Base-by-base conservation (phyloP, 2,113 vertebrate species). In the Labeo catla region DNA sequence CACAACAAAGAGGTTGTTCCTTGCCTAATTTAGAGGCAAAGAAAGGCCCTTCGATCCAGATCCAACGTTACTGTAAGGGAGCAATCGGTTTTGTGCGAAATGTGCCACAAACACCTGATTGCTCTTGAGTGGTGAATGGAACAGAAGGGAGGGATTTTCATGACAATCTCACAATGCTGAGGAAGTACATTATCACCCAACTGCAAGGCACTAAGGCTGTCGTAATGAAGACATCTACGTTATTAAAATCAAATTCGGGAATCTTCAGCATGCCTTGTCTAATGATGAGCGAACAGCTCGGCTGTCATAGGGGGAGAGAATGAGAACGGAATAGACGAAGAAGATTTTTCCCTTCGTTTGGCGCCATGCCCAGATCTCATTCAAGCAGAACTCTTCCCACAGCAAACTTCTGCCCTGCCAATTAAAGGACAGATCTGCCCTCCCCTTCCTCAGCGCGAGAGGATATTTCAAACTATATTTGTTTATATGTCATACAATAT, bases 241-340 rank as follows among this genome's bases (percentile, higher is more conserved):
- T 98, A 97, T 97, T 97, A 97, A 97, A 97, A 97, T 98, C 95
- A 96, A 97, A 97, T 98, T 96, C 95, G 95, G 28, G 93, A 88
- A 91, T 88, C 92, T 94, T 96, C 97, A 94, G 95, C 96, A 96
- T 93, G 95, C 94, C 97, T 96, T 94, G 94, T 92, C 94, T 96
- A 97, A 98, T 98, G 96, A 98, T 92, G 95, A 96, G 89, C 84
- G 91, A 93, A 95, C 95, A 95, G 95, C 94, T 93, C 93, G 95
- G 94, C 95, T 95, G 95, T 96, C 95, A 93, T 94, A 96, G 94
- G 93, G 95, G 96, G 96, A 97, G 95, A 96, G 95, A 97, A 81
- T n/a, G 36, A 47, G 78, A 43, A 61, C 12, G 28, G 23, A 63
- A 43, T 45, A 83, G 63, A 83, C n/a, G 95, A 94, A 91, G 66